phyloP scores from a whole-genome alignment of 2,113 vertebrate species.

The Muntiacus muntjak region DNA sequence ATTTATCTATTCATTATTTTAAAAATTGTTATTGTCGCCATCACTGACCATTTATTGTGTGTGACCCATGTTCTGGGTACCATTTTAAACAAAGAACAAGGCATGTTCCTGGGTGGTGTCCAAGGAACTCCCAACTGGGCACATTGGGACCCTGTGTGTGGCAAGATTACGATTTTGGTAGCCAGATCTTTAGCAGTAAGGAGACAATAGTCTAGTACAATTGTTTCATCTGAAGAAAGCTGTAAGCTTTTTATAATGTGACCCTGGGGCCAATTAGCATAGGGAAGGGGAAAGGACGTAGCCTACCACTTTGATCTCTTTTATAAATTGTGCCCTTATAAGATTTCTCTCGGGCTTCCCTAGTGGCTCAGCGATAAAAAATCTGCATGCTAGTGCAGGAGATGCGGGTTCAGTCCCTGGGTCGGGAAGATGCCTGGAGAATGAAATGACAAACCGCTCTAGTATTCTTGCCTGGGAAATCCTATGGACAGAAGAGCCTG shows the following conservation, averaged over 20 bases:
- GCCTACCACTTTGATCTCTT: not conserved
- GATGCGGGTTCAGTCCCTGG: not conserved
- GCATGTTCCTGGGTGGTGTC: not conserved
- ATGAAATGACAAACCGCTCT: not conserved
- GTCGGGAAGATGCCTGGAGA: not conserved
- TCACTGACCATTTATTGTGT: constrained; percentile 8
- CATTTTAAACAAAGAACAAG: constrained; percentile 33
- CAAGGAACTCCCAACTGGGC: not conserved
- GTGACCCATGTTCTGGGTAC: not conserved
- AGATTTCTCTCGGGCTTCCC: not conserved
- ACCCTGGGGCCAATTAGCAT: not conserved
- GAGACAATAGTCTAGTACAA: not conserved
- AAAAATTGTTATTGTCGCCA: constrained; percentile 37
- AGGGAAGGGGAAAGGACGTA: not conserved
- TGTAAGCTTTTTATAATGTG: not conserved
- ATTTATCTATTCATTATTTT: constrained; percentile 74
- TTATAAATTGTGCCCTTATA: not conserved
- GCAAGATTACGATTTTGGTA: not conserved
- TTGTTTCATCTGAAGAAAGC: not conserved
- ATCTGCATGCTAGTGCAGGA: not conserved
- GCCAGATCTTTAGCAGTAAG: not conserved
- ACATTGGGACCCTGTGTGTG: not conserved
- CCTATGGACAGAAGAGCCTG: not conserved
- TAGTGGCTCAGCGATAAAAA: not conserved
- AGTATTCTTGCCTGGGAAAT: not conserved